Conservation (phyloP, 1,140 invertebrate genomes). For the Acromyrmex echinatior region DNA sequence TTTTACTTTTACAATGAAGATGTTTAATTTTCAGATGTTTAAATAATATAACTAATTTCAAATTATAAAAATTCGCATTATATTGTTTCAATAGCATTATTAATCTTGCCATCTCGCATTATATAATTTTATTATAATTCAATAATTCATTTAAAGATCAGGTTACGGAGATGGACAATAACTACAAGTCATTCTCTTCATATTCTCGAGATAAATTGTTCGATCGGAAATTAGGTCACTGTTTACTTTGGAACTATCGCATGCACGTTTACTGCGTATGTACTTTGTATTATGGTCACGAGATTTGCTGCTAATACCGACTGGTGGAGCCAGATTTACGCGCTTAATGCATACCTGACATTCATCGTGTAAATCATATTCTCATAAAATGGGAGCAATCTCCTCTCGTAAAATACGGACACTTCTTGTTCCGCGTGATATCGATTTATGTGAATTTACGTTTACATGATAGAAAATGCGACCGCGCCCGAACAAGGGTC, state of each 20-base stretch:
- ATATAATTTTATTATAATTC: neutral
- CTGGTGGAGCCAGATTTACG: slow-evolving; percentile 48
- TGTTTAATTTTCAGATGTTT: too few species aligned
- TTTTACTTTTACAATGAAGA: neutral
- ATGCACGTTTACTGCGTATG: neutral
- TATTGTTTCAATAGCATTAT: too few species aligned
- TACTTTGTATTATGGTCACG: slow-evolving; percentile 39
- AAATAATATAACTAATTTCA: slow-evolving; percentile 13
- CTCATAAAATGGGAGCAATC: slow-evolving; percentile 41
- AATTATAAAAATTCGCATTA: neutral
- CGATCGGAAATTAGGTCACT: slow-evolving; percentile 40
- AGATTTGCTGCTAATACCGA: slow-evolving; percentile 47
- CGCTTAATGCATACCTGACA: slow-evolving; percentile 56
- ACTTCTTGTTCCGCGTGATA: slow-evolving; percentile 48
- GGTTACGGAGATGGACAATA: neutral
- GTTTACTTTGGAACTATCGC: slow-evolving; percentile 4
- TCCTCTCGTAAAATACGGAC: slow-evolving; percentile 31
- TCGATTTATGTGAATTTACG: slow-evolving; percentile 61
- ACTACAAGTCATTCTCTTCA: neutral
- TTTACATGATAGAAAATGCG: slow-evolving; percentile 42
- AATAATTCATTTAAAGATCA: neutral
- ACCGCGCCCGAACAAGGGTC: neutral
- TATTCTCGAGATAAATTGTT: slow-evolving; percentile 33
- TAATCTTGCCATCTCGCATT: too few species aligned
- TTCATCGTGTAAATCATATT: slow-evolving; percentile 45